These are phyloP conservation scores for Amphilophus citrinellus DNA, from an alignment of 2,113 vertebrate genomes.

Conservation along the genomic window DNA sequence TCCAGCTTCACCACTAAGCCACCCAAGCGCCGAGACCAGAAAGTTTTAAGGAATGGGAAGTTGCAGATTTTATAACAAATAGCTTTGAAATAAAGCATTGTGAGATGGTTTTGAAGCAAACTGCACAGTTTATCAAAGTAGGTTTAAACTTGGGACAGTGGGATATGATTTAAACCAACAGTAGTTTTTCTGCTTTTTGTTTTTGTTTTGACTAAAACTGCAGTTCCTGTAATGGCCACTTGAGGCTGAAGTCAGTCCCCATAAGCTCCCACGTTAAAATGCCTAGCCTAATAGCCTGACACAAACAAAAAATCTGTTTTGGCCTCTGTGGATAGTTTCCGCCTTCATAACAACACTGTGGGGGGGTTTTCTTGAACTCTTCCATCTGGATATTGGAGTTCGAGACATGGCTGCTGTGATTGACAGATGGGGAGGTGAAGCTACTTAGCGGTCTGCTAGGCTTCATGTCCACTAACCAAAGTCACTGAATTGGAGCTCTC, in stretches of 20 bases:
- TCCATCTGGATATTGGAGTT: not conserved
- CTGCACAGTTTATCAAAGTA: not conserved
- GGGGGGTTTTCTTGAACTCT: not conserved
- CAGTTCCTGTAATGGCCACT: not conserved
- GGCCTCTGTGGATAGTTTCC: not conserved
- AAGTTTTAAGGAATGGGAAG: not conserved
- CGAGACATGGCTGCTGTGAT: not conserved
- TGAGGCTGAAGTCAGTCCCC: not conserved
- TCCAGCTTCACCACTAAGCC: no score
- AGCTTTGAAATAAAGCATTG: not conserved
- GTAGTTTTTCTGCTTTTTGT: not conserved
- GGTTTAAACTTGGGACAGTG: not conserved
- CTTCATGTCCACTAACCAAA: not conserved
- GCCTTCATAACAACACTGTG: not conserved
- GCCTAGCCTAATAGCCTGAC: accelerated
- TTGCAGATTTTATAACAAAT: slow-evolving; percentile 1
- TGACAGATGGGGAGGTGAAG: not conserved
- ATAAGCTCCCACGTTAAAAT: not conserved
- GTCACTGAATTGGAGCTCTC: not conserved
- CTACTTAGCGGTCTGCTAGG: not conserved
- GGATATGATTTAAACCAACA: not conserved
- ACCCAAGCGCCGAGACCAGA: not conserved
- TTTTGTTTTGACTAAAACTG: not conserved
- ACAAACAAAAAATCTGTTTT: not conserved
- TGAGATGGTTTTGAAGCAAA: not conserved